Evolutionary conservation across 2,113 vertebrate species (phyloP), one percentile per base, ranked within the genome.

Genomic region (Hyla sarda): DNA sequence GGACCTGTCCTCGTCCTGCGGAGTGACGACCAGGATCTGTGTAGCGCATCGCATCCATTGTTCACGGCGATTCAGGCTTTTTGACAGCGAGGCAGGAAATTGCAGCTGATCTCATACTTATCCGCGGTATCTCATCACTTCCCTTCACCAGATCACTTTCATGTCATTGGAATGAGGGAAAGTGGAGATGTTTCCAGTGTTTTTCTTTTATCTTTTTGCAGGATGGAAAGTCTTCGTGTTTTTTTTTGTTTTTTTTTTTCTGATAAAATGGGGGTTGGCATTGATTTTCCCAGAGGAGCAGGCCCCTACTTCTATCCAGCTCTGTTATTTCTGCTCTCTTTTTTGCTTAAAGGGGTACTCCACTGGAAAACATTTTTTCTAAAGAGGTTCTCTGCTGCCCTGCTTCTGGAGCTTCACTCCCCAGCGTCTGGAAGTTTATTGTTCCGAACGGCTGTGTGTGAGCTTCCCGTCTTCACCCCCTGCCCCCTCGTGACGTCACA

Each of bases 81-180:
- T 12, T 48, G 37, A 47, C 72, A 73, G 69, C 37, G 37, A n/a
- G 8, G 34, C 69, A 74, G 72, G 72, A 74, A 74, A 48, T 28
- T 74, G 72, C 72, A 5, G 72, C 72, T 48, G 41, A 48, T 48
- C 72, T 48, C 41, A 48, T 74, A 16, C 23, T 74, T 25, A 13
- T 37, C 67, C 2, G 2, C 67, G 21, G 34, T 16, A 11, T 74
- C 72, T 47, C 41, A 41, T 0, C 72, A 74, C 72, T 74, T 74
- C 41, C 72, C 72, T 28, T 48, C 41, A 28, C 41, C 72, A 41
- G 3, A 47, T 74, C 72, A 48, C 72, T 74, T 74, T 74, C 72
- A 74, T 45, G 72, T 74, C 72, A 74, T 48, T 8, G 72, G 41
- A 48, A 28, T 47, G 72, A 48, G 72, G 72, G 72, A 48, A 74